Base-by-base conservation (phyloP, 53 echinoderm and acorn worm species). In the Glandiceps talaboti region DNA sequence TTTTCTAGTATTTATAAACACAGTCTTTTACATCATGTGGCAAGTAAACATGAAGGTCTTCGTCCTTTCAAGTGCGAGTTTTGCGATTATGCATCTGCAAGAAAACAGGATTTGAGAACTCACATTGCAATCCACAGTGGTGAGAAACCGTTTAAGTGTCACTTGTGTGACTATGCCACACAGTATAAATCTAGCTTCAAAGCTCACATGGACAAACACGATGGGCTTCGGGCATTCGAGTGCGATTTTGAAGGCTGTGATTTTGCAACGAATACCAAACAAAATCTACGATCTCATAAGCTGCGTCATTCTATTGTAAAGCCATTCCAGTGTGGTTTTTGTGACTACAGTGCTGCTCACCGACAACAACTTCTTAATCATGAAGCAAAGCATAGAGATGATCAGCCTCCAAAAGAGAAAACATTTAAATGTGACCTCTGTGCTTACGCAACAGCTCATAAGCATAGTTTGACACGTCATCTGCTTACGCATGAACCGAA, bases 1-100 rank as follows among this genome's bases (percentile, higher is more conserved):
- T 99, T 99, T 76, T 74, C 80, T 28, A 99, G 93, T 30, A 99
- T 99, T 74, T 99, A 99, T 76, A 89, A 87, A 73, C 93, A 94
- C 85, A 93, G 93, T 73, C 83, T 99, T 27, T 33, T 94, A 27
- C 99, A 99, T 31, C 99, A 99, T 83, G 82, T 91, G 74, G 81
- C 88, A 14, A 91, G 93, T 10, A 99, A 94, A 76, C 99, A 99
- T 31, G 87, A 89, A n/a, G 84, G 83, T 27, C 31, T 89, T n/a
- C 93, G 99, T 1, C 99, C 99, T 27, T 87, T 72, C 80, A 89
- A 86, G 33, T 99, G 99, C 76, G 77, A 84, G 1, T 75, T 83
- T 32, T 99, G 99, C 45, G 76, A 82, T 14, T 93, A 91, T 75
- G 80, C 88, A 12, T 89, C 91, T 0, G 91, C 99, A 26, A 77